These are phyloP conservation scores for Polyodon spathula DNA, from an alignment of 2,113 vertebrate genomes.

Conservation along the genomic window DNA sequence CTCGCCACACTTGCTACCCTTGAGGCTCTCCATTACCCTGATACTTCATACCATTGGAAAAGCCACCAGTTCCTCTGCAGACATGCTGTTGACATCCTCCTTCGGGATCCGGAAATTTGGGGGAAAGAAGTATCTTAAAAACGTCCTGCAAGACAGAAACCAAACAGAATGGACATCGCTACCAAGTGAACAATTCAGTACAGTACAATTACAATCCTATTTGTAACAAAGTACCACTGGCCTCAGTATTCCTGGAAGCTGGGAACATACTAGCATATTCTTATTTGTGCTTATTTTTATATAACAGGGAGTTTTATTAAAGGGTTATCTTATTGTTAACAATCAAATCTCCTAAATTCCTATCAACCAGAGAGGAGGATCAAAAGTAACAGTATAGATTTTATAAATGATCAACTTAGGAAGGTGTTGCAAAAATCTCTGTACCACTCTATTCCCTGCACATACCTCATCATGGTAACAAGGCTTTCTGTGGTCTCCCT, in stretches of 20 bases:
- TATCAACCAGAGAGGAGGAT: no score
- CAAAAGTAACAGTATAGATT: no score
- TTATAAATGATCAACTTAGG: no score
- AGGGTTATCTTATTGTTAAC: no score
- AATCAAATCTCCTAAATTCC: no score
- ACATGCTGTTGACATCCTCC: conserved; percentile 89
- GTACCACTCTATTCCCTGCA: neutral
- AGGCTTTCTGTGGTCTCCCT: conserved; percentile 77
- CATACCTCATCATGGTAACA: conserved; percentile 71
- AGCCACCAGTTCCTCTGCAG: conserved; percentile 77
- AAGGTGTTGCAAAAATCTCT: neutral
- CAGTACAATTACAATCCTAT: neutral
- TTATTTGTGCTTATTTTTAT: no score
- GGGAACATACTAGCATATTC: no score
- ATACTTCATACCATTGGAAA: conserved; percentile 81
- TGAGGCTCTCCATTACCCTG: neutral
- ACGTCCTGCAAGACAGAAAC: conserved; percentile 68
- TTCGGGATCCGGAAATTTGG: conserved; percentile 90
- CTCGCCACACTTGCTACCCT: no score
- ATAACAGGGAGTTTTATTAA: no score
- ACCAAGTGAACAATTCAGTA: neutral
- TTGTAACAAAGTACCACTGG: no score
- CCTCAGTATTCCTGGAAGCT: no score
- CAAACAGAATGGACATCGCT: conserved; percentile 1
- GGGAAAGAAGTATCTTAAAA: conserved; percentile 90